Evolutionary conservation across 2,113 vertebrate species (phyloP).

Genomic region (Sorex fumeus): DNA sequence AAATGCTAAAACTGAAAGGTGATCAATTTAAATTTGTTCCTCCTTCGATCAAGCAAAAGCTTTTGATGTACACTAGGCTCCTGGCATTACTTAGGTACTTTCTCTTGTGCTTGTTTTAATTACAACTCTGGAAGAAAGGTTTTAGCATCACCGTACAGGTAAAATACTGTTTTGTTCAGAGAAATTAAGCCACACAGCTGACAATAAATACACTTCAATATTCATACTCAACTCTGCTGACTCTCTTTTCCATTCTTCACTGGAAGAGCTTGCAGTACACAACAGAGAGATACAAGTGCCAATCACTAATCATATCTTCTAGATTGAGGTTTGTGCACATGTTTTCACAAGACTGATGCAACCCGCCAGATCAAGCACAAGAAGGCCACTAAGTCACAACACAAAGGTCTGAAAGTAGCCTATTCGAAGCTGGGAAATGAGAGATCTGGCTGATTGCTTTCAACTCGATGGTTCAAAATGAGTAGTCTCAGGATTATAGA

Average conservation of each 20-base stretch:
- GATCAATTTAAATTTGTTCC: not conserved
- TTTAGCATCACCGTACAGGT: not conserved
- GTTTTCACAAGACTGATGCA: no score
- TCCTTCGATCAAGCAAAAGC: not conserved
- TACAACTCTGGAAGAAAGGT: not conserved
- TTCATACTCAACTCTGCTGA: no score
- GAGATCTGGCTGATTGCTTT: no score
- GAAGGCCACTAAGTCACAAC: no score
- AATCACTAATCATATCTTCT: not conserved
- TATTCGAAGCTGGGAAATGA: no score
- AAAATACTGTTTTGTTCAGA: not conserved
- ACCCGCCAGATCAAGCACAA: no score
- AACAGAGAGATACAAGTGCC: no score
- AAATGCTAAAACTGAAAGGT: not conserved
- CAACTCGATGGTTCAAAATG: no score
- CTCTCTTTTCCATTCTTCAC: not conserved
- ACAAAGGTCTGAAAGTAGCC: no score
- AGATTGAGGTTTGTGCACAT: not conserved
- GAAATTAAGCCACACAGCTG: not conserved
- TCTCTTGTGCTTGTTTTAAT: not conserved
- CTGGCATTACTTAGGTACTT: not conserved
- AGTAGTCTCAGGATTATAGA: no score
- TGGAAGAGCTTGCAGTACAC: not conserved
- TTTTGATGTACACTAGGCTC: not conserved
- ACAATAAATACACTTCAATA: not conserved